Evolutionary conservation across 1,140 invertebrate species (phyloP).

Genomic region (Ceratosolen solmsi): DNA sequence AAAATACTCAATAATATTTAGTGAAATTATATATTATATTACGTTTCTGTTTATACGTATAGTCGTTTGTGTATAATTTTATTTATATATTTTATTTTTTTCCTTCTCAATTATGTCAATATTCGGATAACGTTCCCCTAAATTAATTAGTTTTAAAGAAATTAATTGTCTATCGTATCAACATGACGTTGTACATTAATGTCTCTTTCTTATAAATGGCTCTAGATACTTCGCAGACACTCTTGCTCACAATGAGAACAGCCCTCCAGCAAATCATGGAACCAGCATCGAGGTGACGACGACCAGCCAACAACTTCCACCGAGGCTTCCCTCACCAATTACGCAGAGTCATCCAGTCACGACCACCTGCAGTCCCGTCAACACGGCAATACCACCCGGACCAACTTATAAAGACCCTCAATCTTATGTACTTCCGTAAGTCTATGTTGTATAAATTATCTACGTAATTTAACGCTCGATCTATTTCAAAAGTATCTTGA

Average conservation of each 20-base stretch:
- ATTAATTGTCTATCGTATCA: too few species aligned
- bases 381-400: constrained; percentile 59
- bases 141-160: too few species aligned
- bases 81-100: too few species aligned
- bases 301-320: constrained; percentile 61
- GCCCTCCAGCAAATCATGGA: constrained; percentile 60
- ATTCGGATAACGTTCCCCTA: too few species aligned
- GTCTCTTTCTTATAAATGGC: constrained; percentile 40
- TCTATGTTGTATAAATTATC: constrained; percentile 13
- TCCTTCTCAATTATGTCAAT: too few species aligned
- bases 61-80: too few species aligned
- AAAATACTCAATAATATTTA: too few species aligned
- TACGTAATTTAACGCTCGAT: neutral
- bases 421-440: constrained; percentile 71
- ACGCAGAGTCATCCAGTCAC: constrained; percentile 65
- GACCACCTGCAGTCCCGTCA: constrained; percentile 62
- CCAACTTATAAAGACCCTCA: constrained; percentile 69
- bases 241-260: constrained; percentile 74
- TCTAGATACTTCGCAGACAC: constrained; percentile 76
- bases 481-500: too few species aligned
- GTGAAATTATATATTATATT: too few species aligned
- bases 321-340: constrained; percentile 68
- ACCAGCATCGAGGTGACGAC: constrained; percentile 59
- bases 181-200: too few species aligned
- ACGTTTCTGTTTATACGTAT: too few species aligned